Base-by-base conservation (phyloP, 2,797 vertebrate genomes). In the Threskiornis aethiopicus region DNA sequence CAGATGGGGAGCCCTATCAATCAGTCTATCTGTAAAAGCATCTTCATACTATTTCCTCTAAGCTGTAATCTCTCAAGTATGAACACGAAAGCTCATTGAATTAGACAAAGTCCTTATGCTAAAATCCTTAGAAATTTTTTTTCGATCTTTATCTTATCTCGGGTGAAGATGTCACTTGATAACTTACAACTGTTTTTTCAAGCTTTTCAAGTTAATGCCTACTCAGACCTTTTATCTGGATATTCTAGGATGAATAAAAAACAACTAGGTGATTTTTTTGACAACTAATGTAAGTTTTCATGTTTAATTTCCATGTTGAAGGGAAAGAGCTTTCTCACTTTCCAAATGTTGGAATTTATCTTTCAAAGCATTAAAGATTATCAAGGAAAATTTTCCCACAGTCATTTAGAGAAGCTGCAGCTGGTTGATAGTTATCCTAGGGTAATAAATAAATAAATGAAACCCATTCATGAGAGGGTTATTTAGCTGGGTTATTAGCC, bases 401-500 rank as follows among this genome's bases (percentile, higher is more conserved):
- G 31, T 91, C 58, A 96, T 96, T 97, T 94, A 79, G 87, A 91
- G 59, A 95, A 90, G 78, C 65, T 95, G 64, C 87, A 96, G 95
- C 96, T 95, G 92, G 82, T 96, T 97, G 97, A 96, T 95, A 97
- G 89, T 78, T 96, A 88, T 95, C n/a, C n/a, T 97, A 91, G 82
- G 89, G 85, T 72, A 88, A 94, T 94, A 94, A 94, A 96, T 87
- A 95, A 94, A 69, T n/a, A 91, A 82, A 81, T 84, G 28, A 96
- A 97, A 78, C 90, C 95, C 95, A 93, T 97, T 97, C 90, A 98
- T 98, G 98, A 98, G 98, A 98, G 98, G 98, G 98, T 98, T 98
- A 98, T 98, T 98, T 98, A 98, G 98, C 98, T 97, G 97, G 97
- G 97, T 97, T 97, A 97, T 98, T 97, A 98, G 98, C 98, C 97